Conservation (phyloP, 1,140 invertebrate species). For the Camponotus pennsylvanicus region DNA sequence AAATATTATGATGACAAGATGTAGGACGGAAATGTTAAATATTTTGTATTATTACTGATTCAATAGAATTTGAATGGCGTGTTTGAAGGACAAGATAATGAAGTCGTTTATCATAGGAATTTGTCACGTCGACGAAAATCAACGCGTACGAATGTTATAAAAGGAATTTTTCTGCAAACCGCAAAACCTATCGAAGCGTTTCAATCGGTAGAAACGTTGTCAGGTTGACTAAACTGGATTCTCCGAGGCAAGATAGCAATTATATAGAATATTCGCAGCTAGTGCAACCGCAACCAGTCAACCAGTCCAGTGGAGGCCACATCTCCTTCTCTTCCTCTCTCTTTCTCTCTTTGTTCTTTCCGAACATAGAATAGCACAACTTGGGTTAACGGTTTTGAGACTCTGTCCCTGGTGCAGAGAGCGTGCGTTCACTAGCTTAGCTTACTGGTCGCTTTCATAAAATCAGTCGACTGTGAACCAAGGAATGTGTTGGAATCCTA, state of each 20-base stretch:
- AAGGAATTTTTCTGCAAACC: conserved; percentile 64
- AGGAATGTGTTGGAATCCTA: conserved; percentile 73
- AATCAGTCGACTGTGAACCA: conserved; percentile 74
- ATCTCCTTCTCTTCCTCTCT: conserved; percentile 71
- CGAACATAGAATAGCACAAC: conserved; percentile 49
- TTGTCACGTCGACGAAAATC: conserved; percentile 46
- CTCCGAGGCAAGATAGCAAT: conserved; percentile 57
- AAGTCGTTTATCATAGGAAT: conserved; percentile 9
- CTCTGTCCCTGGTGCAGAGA: conserved; percentile 4
- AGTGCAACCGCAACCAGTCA: conserved; percentile 62
- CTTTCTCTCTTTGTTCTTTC: conserved; percentile 53
- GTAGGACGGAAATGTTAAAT: not conserved
- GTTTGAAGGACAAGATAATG: not conserved
- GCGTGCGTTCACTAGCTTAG: conserved; percentile 2
- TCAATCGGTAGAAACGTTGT: conserved; percentile 39
- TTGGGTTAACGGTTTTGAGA: conserved; percentile 65
- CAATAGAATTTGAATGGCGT: not conserved
- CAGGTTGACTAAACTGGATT: conserved; percentile 59
- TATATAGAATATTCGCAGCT: conserved; percentile 66
- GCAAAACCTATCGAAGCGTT: conserved; percentile 51
- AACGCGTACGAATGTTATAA: conserved; percentile 32
- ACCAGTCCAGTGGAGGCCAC: conserved; percentile 66
- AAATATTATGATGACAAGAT: conserved; percentile 1
- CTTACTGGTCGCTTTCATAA: conserved; percentile 67
- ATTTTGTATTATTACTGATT: not conserved